Evolutionary conservation across 2,797 vertebrate genomes (phyloP).

Genomic region (Danio choprae): DNA sequence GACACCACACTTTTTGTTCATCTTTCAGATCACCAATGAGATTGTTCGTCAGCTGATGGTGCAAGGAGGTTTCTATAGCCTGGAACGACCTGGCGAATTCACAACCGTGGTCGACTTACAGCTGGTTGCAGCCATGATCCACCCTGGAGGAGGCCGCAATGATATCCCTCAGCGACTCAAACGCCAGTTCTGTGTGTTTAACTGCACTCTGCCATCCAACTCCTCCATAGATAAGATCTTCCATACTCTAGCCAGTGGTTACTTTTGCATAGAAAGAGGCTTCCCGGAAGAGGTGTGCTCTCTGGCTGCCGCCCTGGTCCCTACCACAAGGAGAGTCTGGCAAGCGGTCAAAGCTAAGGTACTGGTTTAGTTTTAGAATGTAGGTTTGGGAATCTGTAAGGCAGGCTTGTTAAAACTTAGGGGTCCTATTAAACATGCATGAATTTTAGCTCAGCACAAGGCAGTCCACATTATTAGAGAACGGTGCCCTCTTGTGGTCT

Average conservation of each 20-base stretch:
- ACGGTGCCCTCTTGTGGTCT: constrained; percentile 35
- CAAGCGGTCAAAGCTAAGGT: constrained; percentile 86
- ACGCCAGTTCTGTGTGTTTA: constrained; percentile 85
- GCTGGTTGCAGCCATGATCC: constrained; percentile 87
- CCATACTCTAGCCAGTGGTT: constrained; percentile 79
- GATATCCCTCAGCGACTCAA: constrained; percentile 88
- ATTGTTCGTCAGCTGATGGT: constrained; percentile 90
- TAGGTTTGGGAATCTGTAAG: background rate
- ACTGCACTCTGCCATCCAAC: constrained; percentile 86
- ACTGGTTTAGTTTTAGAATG: background rate
- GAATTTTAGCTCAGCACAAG: background rate
- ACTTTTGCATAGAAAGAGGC: constrained; percentile 82
- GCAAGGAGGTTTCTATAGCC: constrained; percentile 85
- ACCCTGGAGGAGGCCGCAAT: constrained; percentile 85
- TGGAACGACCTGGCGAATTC: constrained; percentile 88
- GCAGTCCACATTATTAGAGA: background rate
- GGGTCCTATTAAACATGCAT: background rate
- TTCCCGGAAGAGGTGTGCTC: constrained; percentile 74
- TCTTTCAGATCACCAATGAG: constrained; percentile 85
- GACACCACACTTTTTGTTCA: background rate
- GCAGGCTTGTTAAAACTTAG: background rate
- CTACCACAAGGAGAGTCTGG: constrained; percentile 82
- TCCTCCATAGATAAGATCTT: constrained; percentile 87
- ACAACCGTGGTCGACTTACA: constrained; percentile 79
- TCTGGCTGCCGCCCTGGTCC: constrained; percentile 78